A percentile compares a stretch with the other conserved stretches of the same genome.
phyloP scores from a whole-genome alignment of 2,113 vertebrate species.

The Prionailurus viverrinus region DNA sequence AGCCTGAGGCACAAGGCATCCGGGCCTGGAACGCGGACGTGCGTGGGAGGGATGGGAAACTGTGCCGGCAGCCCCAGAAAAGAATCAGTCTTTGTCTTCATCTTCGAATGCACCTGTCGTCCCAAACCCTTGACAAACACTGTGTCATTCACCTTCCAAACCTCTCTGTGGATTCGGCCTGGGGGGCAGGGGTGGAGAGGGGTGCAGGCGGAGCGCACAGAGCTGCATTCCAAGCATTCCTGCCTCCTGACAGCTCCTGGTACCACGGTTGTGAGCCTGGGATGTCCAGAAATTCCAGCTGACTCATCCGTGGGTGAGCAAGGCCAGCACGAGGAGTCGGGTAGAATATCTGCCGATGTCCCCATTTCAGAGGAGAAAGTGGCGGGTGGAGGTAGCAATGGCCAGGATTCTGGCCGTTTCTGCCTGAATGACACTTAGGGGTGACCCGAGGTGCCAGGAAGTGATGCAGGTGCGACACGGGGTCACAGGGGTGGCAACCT shows the following conservation, averaged over 20 bases:
- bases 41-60: conserved; percentile 61
- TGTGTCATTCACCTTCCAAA: conserved; percentile 71
- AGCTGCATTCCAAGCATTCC: conserved; percentile 70
- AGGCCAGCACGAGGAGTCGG: background rate
- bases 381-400: accelerated
- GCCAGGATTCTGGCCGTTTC: background rate
- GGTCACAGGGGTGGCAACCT: background rate
- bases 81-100: conserved; percentile 67
- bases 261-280: conserved; percentile 53
- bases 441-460: background rate
- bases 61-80: background rate
- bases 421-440: background rate
- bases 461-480: background rate
- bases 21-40: conserved; percentile 22
- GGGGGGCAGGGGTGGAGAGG: background rate
- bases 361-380: background rate
- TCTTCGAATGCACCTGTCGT: conserved; percentile 69
- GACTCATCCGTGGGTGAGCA: conserved; percentile 76
- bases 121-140: conserved; percentile 69
- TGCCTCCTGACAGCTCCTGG: conserved; percentile 79
- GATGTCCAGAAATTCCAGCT: conserved; percentile 74
- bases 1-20: background rate
- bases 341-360: background rate
- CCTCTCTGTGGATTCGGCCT: background rate
- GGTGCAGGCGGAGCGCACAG: background rate